Conservation (phyloP, 2,888 invertebrate genomes). For the Lycocerus yunnanus region DNA sequence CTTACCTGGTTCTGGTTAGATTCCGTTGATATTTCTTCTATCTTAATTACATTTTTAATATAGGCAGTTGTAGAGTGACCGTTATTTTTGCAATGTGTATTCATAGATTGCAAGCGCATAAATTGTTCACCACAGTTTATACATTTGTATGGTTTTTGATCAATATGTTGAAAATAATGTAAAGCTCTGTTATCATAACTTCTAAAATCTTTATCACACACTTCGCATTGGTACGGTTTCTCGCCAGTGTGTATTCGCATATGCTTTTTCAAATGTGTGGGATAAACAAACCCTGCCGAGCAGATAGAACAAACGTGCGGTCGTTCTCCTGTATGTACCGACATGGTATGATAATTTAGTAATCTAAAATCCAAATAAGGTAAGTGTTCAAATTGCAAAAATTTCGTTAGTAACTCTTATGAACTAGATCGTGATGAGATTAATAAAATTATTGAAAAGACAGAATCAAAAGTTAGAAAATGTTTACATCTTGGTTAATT, state of each 20-base stretch:
- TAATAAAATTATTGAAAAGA: too few relatives aligned
- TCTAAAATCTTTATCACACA: slow-evolving; percentile 85
- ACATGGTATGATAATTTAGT: slow-evolving; percentile 82
- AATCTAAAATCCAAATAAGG: slow-evolving; percentile 60
- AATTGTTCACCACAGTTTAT: slow-evolving; percentile 79
- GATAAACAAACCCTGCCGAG: slow-evolving; percentile 79
- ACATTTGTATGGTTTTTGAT: slow-evolving; percentile 87
- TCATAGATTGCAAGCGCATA: too few relatives aligned
- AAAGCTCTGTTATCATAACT: slow-evolving; percentile 84
- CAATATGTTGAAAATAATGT: slow-evolving; percentile 82
- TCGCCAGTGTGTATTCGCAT: too few relatives aligned
- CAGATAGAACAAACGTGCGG: slow-evolving; percentile 76
- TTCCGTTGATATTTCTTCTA: too few relatives aligned
- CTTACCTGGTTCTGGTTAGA: too few relatives aligned
- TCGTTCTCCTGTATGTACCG: slow-evolving; percentile 79
- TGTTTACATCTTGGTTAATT: background rate
- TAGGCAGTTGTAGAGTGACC: too few relatives aligned
- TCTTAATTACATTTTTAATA: too few relatives aligned
- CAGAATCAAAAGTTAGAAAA: too few relatives aligned
- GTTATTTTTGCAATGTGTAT: too few relatives aligned
- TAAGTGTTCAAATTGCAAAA: too few relatives aligned
- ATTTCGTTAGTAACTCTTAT: too few relatives aligned
- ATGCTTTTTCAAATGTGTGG: slow-evolving; percentile 83
- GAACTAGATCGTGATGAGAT: too few relatives aligned
- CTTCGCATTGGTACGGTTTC: slow-evolving; percentile 74